phyloP scores from a whole-genome alignment of 1,140 invertebrate species.

The Spodoptera litura region DNA sequence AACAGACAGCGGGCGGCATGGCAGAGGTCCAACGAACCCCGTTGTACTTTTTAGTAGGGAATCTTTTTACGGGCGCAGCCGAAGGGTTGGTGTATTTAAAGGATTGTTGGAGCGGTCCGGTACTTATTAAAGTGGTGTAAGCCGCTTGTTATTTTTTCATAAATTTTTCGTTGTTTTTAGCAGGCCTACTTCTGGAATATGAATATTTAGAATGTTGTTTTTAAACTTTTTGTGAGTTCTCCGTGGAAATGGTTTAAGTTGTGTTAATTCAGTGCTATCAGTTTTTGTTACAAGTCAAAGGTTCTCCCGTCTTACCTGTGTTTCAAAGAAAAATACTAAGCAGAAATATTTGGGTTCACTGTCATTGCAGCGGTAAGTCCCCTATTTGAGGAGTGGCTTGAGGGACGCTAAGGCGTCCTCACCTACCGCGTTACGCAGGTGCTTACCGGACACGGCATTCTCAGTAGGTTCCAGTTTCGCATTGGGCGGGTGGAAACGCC shows the following conservation, averaged over 20 bases:
- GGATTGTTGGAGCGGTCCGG: constrained; percentile 22
- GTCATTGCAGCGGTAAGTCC: too few relatives aligned
- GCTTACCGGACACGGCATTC: too few relatives aligned
- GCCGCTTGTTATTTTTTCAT: constrained; percentile 46
- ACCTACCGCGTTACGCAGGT: too few relatives aligned
- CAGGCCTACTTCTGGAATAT: constrained; percentile 29
- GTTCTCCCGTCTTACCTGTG: neutral
- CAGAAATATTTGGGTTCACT: too few relatives aligned
- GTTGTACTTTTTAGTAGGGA: constrained; percentile 26
- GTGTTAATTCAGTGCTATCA: constrained; percentile 14
- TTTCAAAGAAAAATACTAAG: neutral
- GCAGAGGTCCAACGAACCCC: constrained; percentile 47
- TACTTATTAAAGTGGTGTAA: constrained; percentile 45
- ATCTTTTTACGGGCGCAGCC: constrained; percentile 23
- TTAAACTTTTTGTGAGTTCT: constrained; percentile 26
- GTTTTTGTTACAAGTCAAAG: neutral
- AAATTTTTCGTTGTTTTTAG: constrained; percentile 44
- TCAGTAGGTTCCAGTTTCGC: too few relatives aligned
- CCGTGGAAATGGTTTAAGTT: constrained; percentile 11
- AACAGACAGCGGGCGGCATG: constrained; percentile 48
- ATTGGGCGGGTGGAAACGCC: too few relatives aligned
- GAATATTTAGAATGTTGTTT: constrained; percentile 41
- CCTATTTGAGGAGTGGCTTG: too few relatives aligned
- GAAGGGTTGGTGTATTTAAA: constrained; percentile 44
- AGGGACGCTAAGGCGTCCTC: too few relatives aligned